Conservation (phyloP, 2,888 invertebrate species). For the Enchytraeus crypticus region DNA sequence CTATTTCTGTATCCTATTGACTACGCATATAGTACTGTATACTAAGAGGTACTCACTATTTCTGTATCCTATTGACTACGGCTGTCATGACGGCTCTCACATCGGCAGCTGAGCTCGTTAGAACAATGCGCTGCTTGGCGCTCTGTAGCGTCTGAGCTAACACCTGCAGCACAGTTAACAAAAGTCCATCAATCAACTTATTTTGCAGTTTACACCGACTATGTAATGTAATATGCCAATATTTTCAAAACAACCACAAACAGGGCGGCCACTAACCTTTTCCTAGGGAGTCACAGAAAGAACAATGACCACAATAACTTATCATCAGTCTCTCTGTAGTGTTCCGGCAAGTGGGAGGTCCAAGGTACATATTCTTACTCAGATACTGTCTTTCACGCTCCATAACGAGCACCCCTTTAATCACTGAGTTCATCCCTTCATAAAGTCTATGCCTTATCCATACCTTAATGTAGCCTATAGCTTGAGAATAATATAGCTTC, state of each 20-base stretch:
- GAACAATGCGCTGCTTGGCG: slow-evolving; percentile 54
- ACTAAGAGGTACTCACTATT: slow-evolving; percentile 84
- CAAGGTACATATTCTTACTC: too few relatives aligned
- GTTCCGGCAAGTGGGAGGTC: too few relatives aligned
- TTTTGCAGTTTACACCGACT: background rate
- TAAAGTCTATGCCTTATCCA: too few relatives aligned
- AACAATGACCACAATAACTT: background rate
- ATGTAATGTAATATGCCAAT: too few relatives aligned
- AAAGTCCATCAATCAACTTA: background rate
- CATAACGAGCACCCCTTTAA: too few relatives aligned
- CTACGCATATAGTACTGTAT: too few relatives aligned
- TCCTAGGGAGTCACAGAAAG: background rate
- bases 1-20: too few relatives aligned
- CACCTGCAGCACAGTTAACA: background rate
- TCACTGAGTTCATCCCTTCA: too few relatives aligned
- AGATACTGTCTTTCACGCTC: too few relatives aligned
- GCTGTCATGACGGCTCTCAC: slow-evolving; percentile 73
- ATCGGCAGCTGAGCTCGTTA: slow-evolving; percentile 69
- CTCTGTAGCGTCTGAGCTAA: slow-evolving; percentile 12
- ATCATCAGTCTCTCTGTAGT: background rate
- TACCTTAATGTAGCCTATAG: too few relatives aligned
- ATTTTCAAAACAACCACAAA: too few relatives aligned
- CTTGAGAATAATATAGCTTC: too few relatives aligned
- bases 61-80: slow-evolving; percentile 75
- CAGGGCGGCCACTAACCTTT: background rate